Evolutionary conservation across 2,797 vertebrate species (phyloP), one percentile per base, ranked within the genome.

Genomic region (Bradypodion pumilum): DNA sequence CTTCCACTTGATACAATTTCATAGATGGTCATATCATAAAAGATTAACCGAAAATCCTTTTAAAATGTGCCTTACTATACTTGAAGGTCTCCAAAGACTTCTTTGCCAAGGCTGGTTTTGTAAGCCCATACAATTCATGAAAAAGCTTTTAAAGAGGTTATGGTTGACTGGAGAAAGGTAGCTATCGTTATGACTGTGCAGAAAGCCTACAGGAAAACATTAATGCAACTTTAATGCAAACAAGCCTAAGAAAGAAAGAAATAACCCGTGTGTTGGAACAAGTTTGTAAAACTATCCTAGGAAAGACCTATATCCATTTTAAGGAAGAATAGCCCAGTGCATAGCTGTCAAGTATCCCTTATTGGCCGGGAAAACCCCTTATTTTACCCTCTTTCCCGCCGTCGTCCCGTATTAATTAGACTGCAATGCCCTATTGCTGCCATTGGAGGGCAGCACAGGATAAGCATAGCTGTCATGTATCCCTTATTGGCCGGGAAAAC

Each of bases 221-320:
- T 84, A 49, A 90, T 88, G 85, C 89, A 92, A 91, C 44, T 90
- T 94, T 92, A 93, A 92, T 88, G 68, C 27, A 46, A 86, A 91
- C 65, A 91, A 91, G 86, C 88, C 89, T 15, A n/a, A n/a, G 10
- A 13, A 9, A 19, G n/a, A 7, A 66, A 23, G 4, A 7, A 4
- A 40, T 90, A 89, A 92, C 87, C 81, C 75, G 49, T 35, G 32
- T 90, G 6, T 35, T 81, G 46, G 63, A 89, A 90, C 89, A 59
- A 86, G 86, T 85, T 89, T 1, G 80, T 84, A 82, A 88, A 86
- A 37, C 29, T 90, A 89, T 80, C 85, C 52, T 83, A 82, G 69
- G 81, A 70, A 77, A 70, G 63, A 72, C 1, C 60, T 29, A 44
- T 29, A 16, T 37, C 44, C 1, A 0, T 8, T 40, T n/a, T 27